Base-by-base conservation (phyloP, 2,888 invertebrate genomes). In the Celastrina argiolus region DNA sequence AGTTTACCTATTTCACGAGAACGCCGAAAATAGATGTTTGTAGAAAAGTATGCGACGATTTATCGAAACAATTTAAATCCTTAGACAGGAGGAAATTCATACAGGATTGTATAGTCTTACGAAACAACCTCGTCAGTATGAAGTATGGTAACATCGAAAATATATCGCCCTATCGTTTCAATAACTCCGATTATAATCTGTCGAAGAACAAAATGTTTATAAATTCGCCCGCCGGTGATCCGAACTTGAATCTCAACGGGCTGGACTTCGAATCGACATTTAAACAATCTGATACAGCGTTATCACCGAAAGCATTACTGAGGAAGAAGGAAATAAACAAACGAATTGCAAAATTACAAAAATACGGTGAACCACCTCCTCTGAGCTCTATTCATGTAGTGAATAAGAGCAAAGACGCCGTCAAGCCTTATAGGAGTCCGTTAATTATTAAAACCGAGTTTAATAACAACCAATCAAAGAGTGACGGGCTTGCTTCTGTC, bases 1-100 rank as follows among this genome's bases (percentile, higher is more conserved):
- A 95, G 72, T 91, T 91, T 65, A 92, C 93, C 0, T 81, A 86
- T 70, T 93, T 95, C 72, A 93, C 94, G 0, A 91, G 90, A 75
- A 93, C 93, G 72, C 94, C 95, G 0, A 93, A 92, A 74, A 88
- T 91, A 71, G 78, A 78, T 64, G 83, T 86, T 71, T 81, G 94
- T 0, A 85, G 86, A 66, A 81, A 87, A 61, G 82, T 89, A 14
- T 73, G 93, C 7, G 83, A 92, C 0, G 78, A 81, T 31, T 81
- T 95, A 1, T 84, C 82, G 67, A 79, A 81, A 58, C 78, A 75
- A 59, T 71, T 88, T 2, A 67, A 71, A 16, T 65, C 69, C 28
- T 67, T 81, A 14, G 75, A 81, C 61, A 80, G 73, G 69, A 74
- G 70, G 34, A 76, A 76, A 66, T 84, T 85, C 65, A 81, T 79